Conservation (phyloP, 2,113 vertebrate genomes). For the Apteryx owenii region DNA sequence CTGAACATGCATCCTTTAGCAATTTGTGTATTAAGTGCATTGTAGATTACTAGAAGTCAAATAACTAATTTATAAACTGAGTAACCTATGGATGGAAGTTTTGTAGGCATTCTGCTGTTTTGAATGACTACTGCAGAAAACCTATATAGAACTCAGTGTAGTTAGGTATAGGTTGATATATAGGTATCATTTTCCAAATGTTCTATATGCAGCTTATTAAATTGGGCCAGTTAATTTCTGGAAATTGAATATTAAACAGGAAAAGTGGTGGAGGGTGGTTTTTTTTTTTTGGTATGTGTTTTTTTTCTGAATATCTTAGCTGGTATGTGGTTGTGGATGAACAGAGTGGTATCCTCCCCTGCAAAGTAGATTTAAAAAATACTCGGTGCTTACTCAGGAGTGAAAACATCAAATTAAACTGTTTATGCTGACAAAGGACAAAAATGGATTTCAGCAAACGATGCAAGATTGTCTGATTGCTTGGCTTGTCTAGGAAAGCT, state of each 20-base stretch:
- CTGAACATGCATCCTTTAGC: not conserved
- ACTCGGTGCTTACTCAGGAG: conserved; percentile 94
- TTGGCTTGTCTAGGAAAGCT: conserved; percentile 85
- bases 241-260: not conserved
- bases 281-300: not conserved
- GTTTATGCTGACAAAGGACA: conserved; percentile 98
- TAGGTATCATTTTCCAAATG: not conserved
- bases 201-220: not conserved
- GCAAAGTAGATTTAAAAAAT: conserved; percentile 80
- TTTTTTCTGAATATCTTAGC: conserved; percentile 39
- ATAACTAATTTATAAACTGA: not conserved
- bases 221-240: not conserved
- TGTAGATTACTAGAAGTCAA: not conserved
- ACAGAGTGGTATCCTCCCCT: conserved; percentile 79
- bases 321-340: conserved; percentile 76
- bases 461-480: conserved; percentile 91
- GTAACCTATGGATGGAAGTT: not conserved
- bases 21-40: not conserved
- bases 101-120: not conserved
- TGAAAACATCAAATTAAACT: conserved; percentile 95
- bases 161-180: too few species aligned
- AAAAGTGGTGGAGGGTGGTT: not conserved
- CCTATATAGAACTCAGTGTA: too few species aligned
- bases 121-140: too few species aligned
- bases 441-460: conserved; percentile 92